Conservation (phyloP, 1,140 invertebrate genomes). For the Aphelinus atriplicis region DNA sequence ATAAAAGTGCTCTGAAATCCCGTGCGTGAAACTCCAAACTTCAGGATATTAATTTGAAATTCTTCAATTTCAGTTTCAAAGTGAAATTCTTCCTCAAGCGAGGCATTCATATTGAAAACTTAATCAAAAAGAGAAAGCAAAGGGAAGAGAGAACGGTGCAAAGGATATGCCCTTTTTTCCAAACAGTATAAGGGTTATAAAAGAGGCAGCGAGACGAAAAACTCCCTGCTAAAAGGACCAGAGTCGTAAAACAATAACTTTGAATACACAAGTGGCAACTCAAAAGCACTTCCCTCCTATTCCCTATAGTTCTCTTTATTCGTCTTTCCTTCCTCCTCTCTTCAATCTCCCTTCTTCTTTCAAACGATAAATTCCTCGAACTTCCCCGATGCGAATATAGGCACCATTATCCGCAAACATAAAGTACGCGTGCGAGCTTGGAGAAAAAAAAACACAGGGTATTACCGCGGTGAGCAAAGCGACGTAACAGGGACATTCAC, state of each 20-base stretch:
- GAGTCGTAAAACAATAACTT: conserved; percentile 25
- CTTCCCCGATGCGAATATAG: conserved; percentile 18
- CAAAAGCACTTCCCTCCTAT: conserved; percentile 12
- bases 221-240: neutral
- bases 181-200: no score
- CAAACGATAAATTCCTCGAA: conserved; percentile 30
- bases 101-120: no score
- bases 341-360: conserved; percentile 6
- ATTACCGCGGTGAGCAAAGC: neutral
- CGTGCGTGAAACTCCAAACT: no score
- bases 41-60: no score
- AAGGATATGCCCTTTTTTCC: no score
- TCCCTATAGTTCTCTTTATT: neutral
- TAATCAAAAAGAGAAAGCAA: no score
- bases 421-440: conserved; percentile 15
- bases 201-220: neutral
- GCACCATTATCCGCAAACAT: conserved; percentile 23
- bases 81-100: no score
- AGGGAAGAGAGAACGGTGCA: no score
- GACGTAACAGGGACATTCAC: no score
- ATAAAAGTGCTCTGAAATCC: no score
- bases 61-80: no score
- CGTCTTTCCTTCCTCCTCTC: neutral
- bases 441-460: conserved; percentile 1
- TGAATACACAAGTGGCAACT: conserved; percentile 23